Evolutionary conservation across 2,888 invertebrate genomes (phyloP).

Genomic region (Drosophila paramelanica): DNA sequence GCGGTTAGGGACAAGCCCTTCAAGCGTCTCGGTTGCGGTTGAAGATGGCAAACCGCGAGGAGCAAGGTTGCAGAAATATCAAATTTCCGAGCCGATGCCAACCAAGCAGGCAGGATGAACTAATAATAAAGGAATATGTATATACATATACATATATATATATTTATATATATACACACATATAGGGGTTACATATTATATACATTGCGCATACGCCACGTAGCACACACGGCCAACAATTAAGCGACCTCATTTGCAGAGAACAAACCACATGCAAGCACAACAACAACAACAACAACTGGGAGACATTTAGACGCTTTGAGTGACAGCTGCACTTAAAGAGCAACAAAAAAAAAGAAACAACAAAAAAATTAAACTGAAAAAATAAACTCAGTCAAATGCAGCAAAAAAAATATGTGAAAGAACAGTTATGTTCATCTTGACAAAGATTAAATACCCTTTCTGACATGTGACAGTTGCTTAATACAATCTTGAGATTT

Average conservation of each 20-base stretch:
- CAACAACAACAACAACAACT: slow-evolving; percentile 47
- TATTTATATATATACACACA: not conserved
- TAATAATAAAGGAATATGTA: slow-evolving; percentile 44
- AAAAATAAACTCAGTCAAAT: slow-evolving; percentile 6
- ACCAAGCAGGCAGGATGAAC: slow-evolving; percentile 51
- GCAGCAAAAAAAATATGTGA: slow-evolving; percentile 7
- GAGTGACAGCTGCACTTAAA: slow-evolving; percentile 80
- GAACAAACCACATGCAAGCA: slow-evolving; percentile 41
- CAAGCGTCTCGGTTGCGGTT: slow-evolving; percentile 53
- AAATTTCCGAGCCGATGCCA: slow-evolving; percentile 47
- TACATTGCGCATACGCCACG: slow-evolving; percentile 62
- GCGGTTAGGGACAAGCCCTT: slow-evolving; percentile 61
- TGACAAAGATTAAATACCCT: slow-evolving; percentile 17
- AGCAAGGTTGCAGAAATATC: slow-evolving; percentile 73
- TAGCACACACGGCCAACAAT: slow-evolving; percentile 60
- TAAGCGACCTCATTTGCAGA: slow-evolving; percentile 76
- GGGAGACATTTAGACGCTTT: slow-evolving; percentile 76
- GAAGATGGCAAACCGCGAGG: slow-evolving; percentile 57
- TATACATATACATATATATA: not conserved
- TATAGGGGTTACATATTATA: slow-evolving; percentile 34
- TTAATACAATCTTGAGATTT: not conserved
- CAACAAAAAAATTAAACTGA: slow-evolving; percentile 24
- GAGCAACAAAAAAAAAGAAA: slow-evolving; percentile 43
- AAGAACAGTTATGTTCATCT: slow-evolving; percentile 12
- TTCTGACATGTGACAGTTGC: slow-evolving; percentile 4